Evolutionary conservation across 2,797 vertebrate species (phyloP).

Genomic region (Arnoldichthys spilopterus): DNA sequence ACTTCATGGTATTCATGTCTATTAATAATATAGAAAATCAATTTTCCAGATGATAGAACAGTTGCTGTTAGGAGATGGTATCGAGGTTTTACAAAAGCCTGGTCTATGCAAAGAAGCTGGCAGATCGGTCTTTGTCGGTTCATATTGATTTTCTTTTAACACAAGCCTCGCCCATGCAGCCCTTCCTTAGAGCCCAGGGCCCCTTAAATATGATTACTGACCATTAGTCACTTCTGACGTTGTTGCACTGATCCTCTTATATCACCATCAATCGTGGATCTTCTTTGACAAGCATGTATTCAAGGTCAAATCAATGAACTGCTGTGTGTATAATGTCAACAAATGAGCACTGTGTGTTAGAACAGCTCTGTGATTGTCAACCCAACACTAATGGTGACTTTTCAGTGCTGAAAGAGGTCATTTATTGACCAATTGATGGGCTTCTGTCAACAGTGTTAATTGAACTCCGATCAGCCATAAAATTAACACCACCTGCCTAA

Average conservation of each 20-base stretch:
- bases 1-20: neutral
- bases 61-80: neutral
- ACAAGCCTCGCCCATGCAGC: slow-evolving; percentile 30
- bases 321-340: neutral
- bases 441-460: too few species aligned
- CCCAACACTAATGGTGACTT: neutral
- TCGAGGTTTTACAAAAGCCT: too few species aligned
- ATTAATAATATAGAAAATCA: neutral
- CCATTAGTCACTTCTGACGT: neutral
- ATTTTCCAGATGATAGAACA: too few species aligned
- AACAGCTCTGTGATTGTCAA: neutral
- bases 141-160: slow-evolving; percentile 19
- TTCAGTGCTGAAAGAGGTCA: too few species aligned
- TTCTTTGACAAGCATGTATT: neutral
- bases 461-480: too few species aligned
- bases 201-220: neutral
- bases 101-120: too few species aligned
- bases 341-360: too few species aligned
- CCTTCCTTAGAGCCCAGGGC: neutral
- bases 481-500: too few species aligned
- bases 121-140: neutral
- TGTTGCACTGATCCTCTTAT: neutral
- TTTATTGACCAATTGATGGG: too few species aligned
- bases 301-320: neutral
- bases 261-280: neutral